These are phyloP conservation scores for Drosophila crucigera DNA, from an alignment of 2,888 invertebrate genomes.

Conservation along the genomic window DNA sequence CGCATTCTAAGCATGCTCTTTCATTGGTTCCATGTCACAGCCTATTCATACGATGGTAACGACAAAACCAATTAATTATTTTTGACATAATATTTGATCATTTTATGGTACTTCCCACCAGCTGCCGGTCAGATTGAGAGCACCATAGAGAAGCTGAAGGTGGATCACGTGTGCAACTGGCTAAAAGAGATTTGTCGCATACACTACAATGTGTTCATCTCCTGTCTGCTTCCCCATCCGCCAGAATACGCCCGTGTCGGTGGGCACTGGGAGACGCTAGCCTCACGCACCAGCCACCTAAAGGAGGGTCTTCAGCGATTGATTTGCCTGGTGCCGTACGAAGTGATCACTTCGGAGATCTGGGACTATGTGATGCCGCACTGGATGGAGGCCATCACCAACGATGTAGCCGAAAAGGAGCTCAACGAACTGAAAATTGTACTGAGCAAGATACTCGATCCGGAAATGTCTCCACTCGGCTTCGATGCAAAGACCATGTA, in stretches of 20 bases:
- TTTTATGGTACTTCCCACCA: slow-evolving; percentile 20
- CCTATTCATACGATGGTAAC: slow-evolving; percentile 96
- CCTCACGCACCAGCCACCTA: slow-evolving; percentile 94
- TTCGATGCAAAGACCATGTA: slow-evolving; percentile 98
- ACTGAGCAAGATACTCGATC: slow-evolving; percentile 96
- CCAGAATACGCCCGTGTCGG: slow-evolving; percentile 98
- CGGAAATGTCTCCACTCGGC: slow-evolving; percentile 97
- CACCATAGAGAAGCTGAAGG: slow-evolving; percentile 95
- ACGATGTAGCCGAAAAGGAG: slow-evolving; percentile 96
- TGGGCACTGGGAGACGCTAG: slow-evolving; percentile 97
- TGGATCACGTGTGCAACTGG: slow-evolving; percentile 97
- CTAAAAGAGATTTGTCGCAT: slow-evolving; percentile 92
- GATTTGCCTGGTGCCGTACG: slow-evolving; percentile 98
- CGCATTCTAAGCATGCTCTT: slow-evolving; percentile 97
- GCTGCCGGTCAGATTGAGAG: slow-evolving; percentile 91
- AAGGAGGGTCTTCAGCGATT: slow-evolving; percentile 97
- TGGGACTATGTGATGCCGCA: slow-evolving; percentile 99
- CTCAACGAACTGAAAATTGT: slow-evolving; percentile 93
- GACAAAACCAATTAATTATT: background rate
- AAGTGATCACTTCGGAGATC: slow-evolving; percentile 97
- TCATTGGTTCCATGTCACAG: slow-evolving; percentile 99
- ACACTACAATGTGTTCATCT: slow-evolving; percentile 94
- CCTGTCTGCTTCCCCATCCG: slow-evolving; percentile 97
- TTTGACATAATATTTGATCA: background rate
- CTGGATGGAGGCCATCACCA: slow-evolving; percentile 99